phyloP scores from a whole-genome alignment of 2,113 vertebrate genomes.

The Ceyx margarethae region DNA sequence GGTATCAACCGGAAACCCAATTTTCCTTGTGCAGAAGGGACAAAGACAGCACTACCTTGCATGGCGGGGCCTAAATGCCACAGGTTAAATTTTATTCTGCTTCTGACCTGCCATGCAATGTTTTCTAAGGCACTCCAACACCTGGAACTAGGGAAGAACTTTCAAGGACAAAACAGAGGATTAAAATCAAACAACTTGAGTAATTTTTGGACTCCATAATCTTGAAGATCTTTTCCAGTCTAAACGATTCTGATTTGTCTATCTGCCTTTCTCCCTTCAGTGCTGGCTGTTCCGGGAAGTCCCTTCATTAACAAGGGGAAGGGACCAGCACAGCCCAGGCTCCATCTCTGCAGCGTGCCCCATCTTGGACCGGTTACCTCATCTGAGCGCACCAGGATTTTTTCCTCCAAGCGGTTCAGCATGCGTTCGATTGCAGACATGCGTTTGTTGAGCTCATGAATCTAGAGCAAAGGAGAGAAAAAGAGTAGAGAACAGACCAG shows the following conservation, averaged over 20 bases:
- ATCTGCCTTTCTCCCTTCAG: background rate
- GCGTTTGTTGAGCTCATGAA: constrained; percentile 80
- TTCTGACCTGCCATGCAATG: background rate
- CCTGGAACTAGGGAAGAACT: background rate
- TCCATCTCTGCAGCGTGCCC: background rate
- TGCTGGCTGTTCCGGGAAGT: background rate
- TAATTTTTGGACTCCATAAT: background rate
- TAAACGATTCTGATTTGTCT: background rate
- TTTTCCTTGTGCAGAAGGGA: background rate
- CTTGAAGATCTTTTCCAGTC: background rate
- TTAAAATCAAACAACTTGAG: background rate
- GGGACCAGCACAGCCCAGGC: rapidly evolving
- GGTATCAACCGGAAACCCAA: background rate
- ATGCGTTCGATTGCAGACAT: constrained; percentile 80
- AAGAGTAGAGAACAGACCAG: background rate
- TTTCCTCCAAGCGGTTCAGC: constrained; percentile 82
- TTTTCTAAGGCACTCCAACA: background rate
- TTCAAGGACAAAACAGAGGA: background rate
- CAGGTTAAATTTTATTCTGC: background rate
- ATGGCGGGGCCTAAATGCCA: rapidly evolving
- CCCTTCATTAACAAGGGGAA: background rate
- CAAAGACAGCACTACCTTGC: background rate
- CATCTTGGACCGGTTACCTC: constrained; percentile 67
- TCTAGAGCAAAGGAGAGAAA: constrained; percentile 65
- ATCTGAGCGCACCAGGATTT: constrained; percentile 69